A percentile compares a stretch with the other conserved stretches of the same genome.
These are phyloP conservation scores for Molorchus minor DNA, from an alignment of 2,888 invertebrate genomes.

Conservation along the genomic window DNA sequence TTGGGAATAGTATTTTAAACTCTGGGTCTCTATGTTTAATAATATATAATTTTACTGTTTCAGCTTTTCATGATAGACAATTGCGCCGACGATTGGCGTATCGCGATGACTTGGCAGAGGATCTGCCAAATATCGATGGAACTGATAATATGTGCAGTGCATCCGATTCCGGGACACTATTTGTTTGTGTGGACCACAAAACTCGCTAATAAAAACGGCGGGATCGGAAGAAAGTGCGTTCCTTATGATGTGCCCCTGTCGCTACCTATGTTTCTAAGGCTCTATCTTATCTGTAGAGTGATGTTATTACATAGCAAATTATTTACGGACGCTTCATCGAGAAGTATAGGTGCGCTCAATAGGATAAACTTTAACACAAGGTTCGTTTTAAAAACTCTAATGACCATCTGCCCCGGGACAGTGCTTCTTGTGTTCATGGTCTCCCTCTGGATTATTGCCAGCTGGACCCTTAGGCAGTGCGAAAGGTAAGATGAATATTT, in stretches of 20 bases:
- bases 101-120: conserved; percentile 99
- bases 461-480: conserved; percentile 98
- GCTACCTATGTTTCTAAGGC: conserved; percentile 98
- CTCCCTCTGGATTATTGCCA: conserved; percentile 99
- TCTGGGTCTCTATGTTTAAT: too few relatives aligned
- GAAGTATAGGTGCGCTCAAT: conserved; percentile 97
- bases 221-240: conserved; percentile 73
- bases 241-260: conserved; percentile 97
- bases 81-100: conserved; percentile 99
- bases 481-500: conserved; percentile 96
- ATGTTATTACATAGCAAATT: conserved; percentile 99
- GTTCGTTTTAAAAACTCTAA: conserved; percentile 89
- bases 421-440: conserved; percentile 99
- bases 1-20: too few relatives aligned
- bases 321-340: conserved; percentile 98
- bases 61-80: conserved; percentile 99
- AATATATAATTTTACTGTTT: conserved; percentile 51
- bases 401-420: conserved; percentile 99
- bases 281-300: conserved; percentile 98
- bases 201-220: conserved; percentile 82
- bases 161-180: conserved; percentile 97
- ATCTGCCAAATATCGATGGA: conserved; percentile 92
- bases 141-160: conserved; percentile 94
- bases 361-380: conserved; percentile 98
- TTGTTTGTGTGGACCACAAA: conserved; percentile 97